Evolutionary conservation across 1,140 invertebrate genomes (phyloP), one percentile per base, ranked within the genome.

Genomic region (Eciton burchellii): DNA sequence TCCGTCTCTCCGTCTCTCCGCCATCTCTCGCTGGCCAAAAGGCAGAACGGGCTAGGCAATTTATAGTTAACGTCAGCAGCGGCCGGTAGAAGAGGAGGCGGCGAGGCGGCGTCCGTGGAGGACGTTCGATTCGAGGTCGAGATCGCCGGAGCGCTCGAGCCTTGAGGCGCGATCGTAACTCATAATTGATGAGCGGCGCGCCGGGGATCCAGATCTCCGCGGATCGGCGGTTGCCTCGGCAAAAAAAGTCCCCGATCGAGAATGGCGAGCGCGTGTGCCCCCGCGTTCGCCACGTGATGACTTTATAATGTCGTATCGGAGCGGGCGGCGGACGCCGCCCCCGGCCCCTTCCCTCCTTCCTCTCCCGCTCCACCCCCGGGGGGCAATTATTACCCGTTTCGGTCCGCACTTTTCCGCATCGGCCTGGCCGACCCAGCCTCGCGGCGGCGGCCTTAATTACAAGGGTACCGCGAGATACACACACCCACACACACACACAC

Each of bases 111-210:
- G 54, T 21, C 24, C 56, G 60, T 29, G 62, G 74, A 68, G 74
- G 74, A 79, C 63, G 52, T 81, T 73, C 77, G 77, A 81, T 81
- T 73, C 66, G 77, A 72, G 77, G 56, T n/a, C 68, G 77, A 81
- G 77, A 81, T 81, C 73, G 77, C 54, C 47, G 62, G 74, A 9
- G 63, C n/a, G n/a, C n/a, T n/a, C n/a, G 45, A 73, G 41, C 81
- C 81, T 82, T 76, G 81, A 63, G 81, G 81, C 59, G 71, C 71
- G 71, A 82, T 82, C 71, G 81, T 82, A 82, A 82, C 81, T 82
- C 71, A 82, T 82, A 82, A 82, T 82, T 82, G 81, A 82, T 74
- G 81, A 82, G 56, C 81, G 70, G 56, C 81, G 60, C 59, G 81
- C 62, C 81, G 68, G 21, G 79, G 79, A 82, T 77, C 81, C 81